Base-by-base conservation (phyloP, 1,140 invertebrate species). In the Metopolophium dirhodum region DNA sequence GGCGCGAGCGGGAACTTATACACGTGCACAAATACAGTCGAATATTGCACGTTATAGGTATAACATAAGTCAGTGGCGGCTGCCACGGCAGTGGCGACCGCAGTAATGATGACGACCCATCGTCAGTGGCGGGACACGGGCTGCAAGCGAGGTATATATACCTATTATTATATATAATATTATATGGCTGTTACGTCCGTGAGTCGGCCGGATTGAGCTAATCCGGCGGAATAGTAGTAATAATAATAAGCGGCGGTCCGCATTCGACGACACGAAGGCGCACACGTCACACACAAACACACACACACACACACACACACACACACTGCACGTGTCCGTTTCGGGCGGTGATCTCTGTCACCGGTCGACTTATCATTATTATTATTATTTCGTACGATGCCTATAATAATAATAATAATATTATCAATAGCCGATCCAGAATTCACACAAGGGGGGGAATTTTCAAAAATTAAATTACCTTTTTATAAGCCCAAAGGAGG, bases 151-250 rank as follows among this genome's bases (percentile, higher is more conserved):
- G 4, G 14, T n/a, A 54, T 54, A 54, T 6, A 54, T 68, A 68
- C 9, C 8, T 30, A 61, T 61, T 61, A 61, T 61, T 61, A 61
- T 61, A 57, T 30, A 61, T 61, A 30, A 54, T 54, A 22, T 4
- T 30, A 68, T n/a, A 68, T 68, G 6, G 61, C 61, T 22, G 37
- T 85, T 85, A 20, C 37, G 82, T 88, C n/a, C 91, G 91, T 93
- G 91, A 85, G 91, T 41, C 54, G 82, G 41, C 35, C 82, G 82
- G 91, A 93, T 93, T 86, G 77, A 57, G 82, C 77, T 93, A 93
- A 93, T 93, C 77, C 49, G 47, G 45, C 26, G n/a, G 68, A 45
- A 14, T 37, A n/a, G n/a, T 68, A 68, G n/a, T 68, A 68, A 68
- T 68, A 68, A 68, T 68, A 68, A 37, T 91, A 91, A 91, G 90